A percentile compares a stretch with the other conserved stretches of the same genome.
Conservation (phyloP, 2,888 invertebrate species). For the Xestia sexstrigata region DNA sequence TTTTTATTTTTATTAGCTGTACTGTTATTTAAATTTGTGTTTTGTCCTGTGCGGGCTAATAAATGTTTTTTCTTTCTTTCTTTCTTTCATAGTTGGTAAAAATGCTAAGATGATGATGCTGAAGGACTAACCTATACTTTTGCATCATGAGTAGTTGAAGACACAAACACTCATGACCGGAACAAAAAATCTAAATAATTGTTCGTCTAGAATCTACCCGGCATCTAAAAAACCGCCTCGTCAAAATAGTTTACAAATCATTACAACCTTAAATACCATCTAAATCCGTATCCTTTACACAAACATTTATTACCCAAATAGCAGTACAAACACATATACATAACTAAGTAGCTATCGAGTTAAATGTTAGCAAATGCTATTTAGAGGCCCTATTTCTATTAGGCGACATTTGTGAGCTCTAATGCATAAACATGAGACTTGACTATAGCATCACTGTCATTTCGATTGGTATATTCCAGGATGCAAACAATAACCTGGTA, state of each 20-base stretch:
- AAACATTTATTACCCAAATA: slow-evolving; percentile 40
- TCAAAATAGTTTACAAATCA: background rate
- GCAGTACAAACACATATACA: background rate
- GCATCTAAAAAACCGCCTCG: background rate
- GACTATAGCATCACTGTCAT: slow-evolving; percentile 22
- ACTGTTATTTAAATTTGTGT: no score
- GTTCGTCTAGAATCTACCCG: background rate
- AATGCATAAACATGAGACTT: slow-evolving; percentile 45
- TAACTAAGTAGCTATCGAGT: background rate
- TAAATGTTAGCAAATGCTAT: slow-evolving; percentile 56
- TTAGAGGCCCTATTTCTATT: slow-evolving; percentile 39
- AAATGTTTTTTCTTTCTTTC: no score
- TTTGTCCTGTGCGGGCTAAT: no score
- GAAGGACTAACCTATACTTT: no score
- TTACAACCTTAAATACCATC: slow-evolving; percentile 13
- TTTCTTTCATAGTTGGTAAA: no score
- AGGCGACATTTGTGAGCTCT: slow-evolving; percentile 51
- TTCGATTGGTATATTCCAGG: background rate
- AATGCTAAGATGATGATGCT: no score
- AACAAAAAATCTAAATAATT: no score
- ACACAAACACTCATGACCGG: no score
- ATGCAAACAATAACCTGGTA: background rate
- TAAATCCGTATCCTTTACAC: slow-evolving; percentile 24
- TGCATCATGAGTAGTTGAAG: no score
- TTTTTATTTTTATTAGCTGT: no score